Conservation (phyloP, 2,888 invertebrate genomes). For the Cantharis lateralis region DNA sequence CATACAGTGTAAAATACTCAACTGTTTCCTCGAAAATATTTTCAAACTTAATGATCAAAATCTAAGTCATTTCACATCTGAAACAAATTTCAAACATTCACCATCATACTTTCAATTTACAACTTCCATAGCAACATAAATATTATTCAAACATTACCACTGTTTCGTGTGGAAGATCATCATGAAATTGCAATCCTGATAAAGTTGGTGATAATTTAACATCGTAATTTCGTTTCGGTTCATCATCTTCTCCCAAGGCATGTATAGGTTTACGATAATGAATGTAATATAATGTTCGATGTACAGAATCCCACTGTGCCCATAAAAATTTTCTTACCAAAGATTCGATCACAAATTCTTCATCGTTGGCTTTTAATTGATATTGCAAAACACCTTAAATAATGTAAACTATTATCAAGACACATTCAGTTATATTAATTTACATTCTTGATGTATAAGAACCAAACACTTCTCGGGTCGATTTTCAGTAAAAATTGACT, state of each 20-base stretch:
- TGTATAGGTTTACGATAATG: conserved; percentile 74
- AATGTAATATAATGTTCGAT: conserved; percentile 83
- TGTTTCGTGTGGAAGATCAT: conserved; percentile 84
- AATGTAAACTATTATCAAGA: conserved; percentile 15
- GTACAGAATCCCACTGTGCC: conserved; percentile 84
- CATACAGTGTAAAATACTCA: not conserved
- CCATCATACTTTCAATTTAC: not conserved
- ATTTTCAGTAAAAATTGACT: conserved; percentile 50
- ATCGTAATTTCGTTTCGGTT: conserved; percentile 62
- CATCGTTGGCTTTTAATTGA: conserved; percentile 43
- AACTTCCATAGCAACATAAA: not conserved
- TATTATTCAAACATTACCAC: conserved; percentile 62
- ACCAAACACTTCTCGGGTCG: conserved; percentile 70
- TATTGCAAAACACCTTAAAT: conserved; percentile 52
- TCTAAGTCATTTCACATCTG: not conserved
- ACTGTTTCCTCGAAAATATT: not conserved
- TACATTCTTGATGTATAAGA: conserved; percentile 80
- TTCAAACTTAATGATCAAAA: not conserved
- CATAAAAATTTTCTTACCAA: conserved; percentile 76
- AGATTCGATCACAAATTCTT: conserved; percentile 53
- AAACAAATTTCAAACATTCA: not conserved
- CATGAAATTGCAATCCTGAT: conserved; percentile 85
- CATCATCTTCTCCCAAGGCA: conserved; percentile 68
- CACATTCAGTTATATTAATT: conserved; percentile 46
- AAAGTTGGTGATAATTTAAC: conserved; percentile 72